phyloP scores from a whole-genome alignment of 2,888 invertebrate species.

The Geotrupes spiniger region DNA sequence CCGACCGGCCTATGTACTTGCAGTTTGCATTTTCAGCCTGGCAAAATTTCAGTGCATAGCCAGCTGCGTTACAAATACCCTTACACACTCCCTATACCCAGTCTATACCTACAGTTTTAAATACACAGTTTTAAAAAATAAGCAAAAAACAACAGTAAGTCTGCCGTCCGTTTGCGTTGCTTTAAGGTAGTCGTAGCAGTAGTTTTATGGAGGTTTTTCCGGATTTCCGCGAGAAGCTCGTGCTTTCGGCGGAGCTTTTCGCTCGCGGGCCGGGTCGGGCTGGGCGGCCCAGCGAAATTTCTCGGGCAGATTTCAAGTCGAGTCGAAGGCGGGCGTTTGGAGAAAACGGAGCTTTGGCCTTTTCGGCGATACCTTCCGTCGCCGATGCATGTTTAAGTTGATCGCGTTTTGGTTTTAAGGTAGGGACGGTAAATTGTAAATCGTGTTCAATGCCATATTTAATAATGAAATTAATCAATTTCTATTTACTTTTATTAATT shows the following conservation, averaged over 20 bases:
- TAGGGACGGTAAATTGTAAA: too few relatives aligned
- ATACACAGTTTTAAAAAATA: constrained; percentile 23
- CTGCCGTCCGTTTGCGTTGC: constrained; percentile 8
- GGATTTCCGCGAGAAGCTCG: background rate
- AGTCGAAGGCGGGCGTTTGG: background rate
- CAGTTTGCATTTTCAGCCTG: constrained; percentile 38
- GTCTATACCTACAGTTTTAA: constrained; percentile 52
- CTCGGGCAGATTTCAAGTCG: too few relatives aligned
- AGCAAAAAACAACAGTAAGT: constrained; percentile 38
- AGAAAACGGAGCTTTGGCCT: too few relatives aligned
- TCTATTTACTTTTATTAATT: too few relatives aligned
- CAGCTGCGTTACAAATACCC: constrained; percentile 50
- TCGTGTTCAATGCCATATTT: too few relatives aligned
- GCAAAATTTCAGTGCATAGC: constrained; percentile 52
- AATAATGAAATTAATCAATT: too few relatives aligned
- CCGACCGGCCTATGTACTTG: constrained; percentile 29
- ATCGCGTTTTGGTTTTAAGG: too few relatives aligned
- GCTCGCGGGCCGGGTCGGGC: too few relatives aligned
- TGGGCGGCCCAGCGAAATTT: too few relatives aligned
- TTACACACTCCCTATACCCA: constrained; percentile 48
- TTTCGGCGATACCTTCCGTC: too few relatives aligned
- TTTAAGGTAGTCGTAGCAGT: constrained; percentile 14
- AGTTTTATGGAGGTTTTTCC: constrained; percentile 6
- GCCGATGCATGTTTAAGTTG: too few relatives aligned
- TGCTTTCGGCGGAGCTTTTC: background rate